These are phyloP conservation scores for Catharus ustulatus DNA, from an alignment of 2,797 vertebrate genomes.

Conservation along the genomic window DNA sequence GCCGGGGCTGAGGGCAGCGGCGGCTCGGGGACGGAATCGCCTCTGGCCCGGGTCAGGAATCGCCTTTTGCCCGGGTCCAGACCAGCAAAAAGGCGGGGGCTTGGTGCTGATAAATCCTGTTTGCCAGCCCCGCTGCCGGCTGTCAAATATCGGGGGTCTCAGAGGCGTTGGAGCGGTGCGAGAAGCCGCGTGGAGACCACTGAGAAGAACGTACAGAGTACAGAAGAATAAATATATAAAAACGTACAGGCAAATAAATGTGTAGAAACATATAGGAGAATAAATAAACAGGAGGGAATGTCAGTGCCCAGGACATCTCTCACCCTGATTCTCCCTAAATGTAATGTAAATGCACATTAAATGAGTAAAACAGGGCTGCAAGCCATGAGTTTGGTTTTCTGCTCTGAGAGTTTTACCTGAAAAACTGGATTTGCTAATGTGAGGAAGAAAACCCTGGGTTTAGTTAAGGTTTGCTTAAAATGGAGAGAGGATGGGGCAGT, in stretches of 20 bases:
- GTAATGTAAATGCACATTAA: neutral
- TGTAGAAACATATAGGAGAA: neutral
- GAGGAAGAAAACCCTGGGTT: neutral
- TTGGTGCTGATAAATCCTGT: fast-evolving
- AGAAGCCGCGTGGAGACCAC: neutral
- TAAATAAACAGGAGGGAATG: neutral
- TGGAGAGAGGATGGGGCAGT: neutral
- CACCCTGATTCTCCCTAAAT: neutral
- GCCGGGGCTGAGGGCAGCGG: neutral
- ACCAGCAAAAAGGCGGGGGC: fast-evolving
- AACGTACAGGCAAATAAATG: neutral
- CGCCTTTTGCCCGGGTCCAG: too few relatives aligned
- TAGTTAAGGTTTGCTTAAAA: neutral
- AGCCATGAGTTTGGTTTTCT: neutral
- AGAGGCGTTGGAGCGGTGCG: neutral
- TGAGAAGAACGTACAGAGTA: too few relatives aligned
- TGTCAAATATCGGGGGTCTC: neutral
- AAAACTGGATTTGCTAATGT: neutral
- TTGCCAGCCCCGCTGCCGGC: neutral
- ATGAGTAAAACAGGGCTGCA: neutral
- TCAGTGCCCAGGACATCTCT: neutral
- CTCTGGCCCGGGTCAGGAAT: too few relatives aligned
- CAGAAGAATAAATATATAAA: neutral
- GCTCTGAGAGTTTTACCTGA: neutral
- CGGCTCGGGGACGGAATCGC: fast-evolving